Conservation (phyloP, 2,888 invertebrate genomes). For the Erebia palarica region DNA sequence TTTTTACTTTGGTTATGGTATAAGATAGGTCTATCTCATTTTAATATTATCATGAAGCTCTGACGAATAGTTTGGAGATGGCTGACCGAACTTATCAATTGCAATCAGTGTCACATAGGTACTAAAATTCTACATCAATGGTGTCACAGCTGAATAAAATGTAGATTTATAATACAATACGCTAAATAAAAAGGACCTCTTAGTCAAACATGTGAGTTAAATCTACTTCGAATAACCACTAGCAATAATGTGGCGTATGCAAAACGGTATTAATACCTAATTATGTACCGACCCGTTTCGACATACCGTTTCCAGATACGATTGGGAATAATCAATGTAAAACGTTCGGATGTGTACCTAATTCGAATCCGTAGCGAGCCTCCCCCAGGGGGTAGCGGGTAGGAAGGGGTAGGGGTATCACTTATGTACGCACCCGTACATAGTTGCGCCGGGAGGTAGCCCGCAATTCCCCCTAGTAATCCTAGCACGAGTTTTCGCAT, state of each 20-base stretch:
- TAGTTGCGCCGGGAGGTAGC: conserved; percentile 52
- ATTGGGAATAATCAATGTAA: conserved; percentile 39
- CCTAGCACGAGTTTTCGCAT: too few relatives aligned
- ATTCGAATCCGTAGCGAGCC: conserved; percentile 68
- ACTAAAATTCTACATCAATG: too few relatives aligned
- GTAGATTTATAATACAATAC: too few relatives aligned
- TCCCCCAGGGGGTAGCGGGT: conserved; percentile 52
- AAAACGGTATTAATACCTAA: conserved; percentile 12
- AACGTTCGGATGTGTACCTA: conserved; percentile 62
- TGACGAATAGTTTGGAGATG: too few relatives aligned
- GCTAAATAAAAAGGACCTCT: too few relatives aligned
- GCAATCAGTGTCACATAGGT: too few relatives aligned
- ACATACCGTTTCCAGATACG: conserved; percentile 18
- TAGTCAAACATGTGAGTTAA: background rate
- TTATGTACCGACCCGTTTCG: conserved; percentile 1
- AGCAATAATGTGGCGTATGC: background rate
- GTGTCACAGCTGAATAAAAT: too few relatives aligned
- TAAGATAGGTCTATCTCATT: too few relatives aligned
- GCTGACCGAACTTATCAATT: too few relatives aligned
- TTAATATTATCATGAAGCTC: too few relatives aligned
- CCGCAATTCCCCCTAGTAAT: conserved; percentile 21
- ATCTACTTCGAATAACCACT: background rate
- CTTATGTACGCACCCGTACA: conserved; percentile 59
- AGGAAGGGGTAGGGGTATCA: conserved; percentile 42
- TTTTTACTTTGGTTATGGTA: too few relatives aligned